A percentile compares a stretch with the other conserved stretches of the same genome.
These are phyloP conservation scores for Temnothorax ravouxi DNA, from an alignment of 2,888 invertebrate genomes.

Conservation along the genomic window DNA sequence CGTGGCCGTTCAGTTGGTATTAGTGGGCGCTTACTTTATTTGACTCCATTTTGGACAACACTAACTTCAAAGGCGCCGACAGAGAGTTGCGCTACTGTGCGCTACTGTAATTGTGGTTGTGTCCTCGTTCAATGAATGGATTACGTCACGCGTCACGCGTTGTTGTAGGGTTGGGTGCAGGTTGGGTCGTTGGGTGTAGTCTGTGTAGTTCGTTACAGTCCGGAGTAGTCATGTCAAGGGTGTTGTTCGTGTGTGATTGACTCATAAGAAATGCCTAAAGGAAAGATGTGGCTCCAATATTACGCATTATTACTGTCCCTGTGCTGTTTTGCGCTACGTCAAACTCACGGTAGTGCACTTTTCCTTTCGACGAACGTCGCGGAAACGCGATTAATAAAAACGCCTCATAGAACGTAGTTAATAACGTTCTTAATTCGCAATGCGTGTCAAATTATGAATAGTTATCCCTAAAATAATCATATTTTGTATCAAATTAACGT, in stretches of 20 bases:
- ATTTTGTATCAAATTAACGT: not conserved
- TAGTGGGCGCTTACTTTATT: no score
- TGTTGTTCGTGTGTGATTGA: slow-evolving; percentile 31
- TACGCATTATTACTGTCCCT: not conserved
- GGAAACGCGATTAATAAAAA: not conserved
- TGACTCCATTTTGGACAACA: no score
- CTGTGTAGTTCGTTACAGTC: slow-evolving; percentile 41
- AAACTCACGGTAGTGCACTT: slow-evolving; percentile 17
- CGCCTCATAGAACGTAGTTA: not conserved
- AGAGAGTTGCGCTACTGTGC: no score
- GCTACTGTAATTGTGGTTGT: no score
- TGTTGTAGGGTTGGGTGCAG: slow-evolving; percentile 11
- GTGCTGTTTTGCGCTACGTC: slow-evolving; percentile 9
- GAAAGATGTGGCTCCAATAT: slow-evolving; percentile 23
- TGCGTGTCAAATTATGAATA: not conserved
- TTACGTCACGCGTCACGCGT: slow-evolving; percentile 43
- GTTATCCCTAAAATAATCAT: not conserved
- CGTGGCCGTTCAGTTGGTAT: no score
- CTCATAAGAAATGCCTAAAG: not conserved
- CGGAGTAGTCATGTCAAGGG: slow-evolving; percentile 34
- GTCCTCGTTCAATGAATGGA: slow-evolving; percentile 27
- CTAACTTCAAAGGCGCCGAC: no score
- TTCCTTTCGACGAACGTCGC: not conserved
- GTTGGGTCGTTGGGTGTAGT: no score
- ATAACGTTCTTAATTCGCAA: no score